These are phyloP conservation scores for Steinernema scapterisci DNA, from an alignment of 2,888 invertebrate species.

Conservation along the genomic window DNA sequence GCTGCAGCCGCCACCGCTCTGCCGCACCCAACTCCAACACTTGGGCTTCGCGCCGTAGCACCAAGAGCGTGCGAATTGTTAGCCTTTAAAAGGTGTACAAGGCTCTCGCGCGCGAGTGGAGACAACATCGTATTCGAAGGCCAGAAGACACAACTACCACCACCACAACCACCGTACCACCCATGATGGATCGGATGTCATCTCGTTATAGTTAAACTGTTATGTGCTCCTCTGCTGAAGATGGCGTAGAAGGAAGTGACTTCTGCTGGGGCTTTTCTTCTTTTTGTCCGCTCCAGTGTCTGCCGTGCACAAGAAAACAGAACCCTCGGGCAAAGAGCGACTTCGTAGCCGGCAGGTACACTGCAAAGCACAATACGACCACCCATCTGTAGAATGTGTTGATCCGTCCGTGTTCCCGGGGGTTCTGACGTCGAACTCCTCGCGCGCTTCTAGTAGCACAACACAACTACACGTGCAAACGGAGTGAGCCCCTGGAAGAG, in stretches of 20 bases:
- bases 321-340: slow-evolving; percentile 11
- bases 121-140: background rate
- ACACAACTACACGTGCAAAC: background rate
- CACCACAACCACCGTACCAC: background rate
- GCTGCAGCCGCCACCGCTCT: background rate
- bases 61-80: too few relatives aligned
- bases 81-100: too few relatives aligned
- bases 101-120: too few relatives aligned
- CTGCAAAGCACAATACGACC: slow-evolving; percentile 5
- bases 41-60: too few relatives aligned
- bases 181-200: slow-evolving; percentile 11
- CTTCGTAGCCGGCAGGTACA: background rate
- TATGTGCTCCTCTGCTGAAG: background rate
- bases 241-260: background rate
- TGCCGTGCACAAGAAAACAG: too few relatives aligned
- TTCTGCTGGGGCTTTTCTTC: background rate
- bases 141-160: background rate
- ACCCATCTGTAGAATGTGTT: background rate
- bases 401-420: background rate
- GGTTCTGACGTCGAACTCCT: background rate
- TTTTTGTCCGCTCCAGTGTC: too few relatives aligned
- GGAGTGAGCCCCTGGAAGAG: background rate
- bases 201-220: slow-evolving; percentile 9
- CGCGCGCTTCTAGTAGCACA: background rate
- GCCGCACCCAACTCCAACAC: too few relatives aligned